phyloP scores from a whole-genome alignment of 2,888 invertebrate genomes.

The Protonemura montana region DNA sequence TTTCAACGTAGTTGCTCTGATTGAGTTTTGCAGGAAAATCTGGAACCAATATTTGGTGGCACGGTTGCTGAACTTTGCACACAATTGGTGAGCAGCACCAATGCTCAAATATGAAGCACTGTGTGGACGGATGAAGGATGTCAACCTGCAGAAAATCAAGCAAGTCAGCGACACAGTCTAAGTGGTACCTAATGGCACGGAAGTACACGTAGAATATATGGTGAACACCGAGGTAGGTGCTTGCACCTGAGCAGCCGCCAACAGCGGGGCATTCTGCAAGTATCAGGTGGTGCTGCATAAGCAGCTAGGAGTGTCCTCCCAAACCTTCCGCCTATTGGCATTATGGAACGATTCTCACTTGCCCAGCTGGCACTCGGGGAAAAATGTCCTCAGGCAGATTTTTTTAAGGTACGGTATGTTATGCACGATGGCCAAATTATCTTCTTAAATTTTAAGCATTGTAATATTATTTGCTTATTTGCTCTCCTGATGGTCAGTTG shows the following conservation, averaged over 20 bases:
- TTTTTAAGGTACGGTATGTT: conserved; percentile 7
- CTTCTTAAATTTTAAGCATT: too few relatives aligned
- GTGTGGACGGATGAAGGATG: background rate
- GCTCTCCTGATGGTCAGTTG: too few relatives aligned
- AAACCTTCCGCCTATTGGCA: background rate
- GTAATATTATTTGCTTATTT: too few relatives aligned
- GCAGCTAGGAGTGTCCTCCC: background rate
- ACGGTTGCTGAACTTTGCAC: background rate
- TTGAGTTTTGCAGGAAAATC: too few relatives aligned
- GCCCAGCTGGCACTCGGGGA: background rate
- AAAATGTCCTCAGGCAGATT: background rate
- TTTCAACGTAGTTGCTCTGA: too few relatives aligned
- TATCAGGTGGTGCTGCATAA: background rate
- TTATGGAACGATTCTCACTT: background rate
- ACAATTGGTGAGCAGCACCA: background rate
- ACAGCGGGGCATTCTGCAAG: background rate
- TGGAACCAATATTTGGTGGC: background rate
- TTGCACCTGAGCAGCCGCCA: background rate
- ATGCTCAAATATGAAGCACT: background rate
- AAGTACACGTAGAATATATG: background rate
- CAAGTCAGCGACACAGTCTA: background rate
- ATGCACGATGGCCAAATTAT: too few relatives aligned
- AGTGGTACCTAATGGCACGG: background rate
- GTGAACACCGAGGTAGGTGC: background rate
- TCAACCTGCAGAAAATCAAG: background rate